A percentile compares a stretch with the other conserved stretches of the same genome.
Conservation (phyloP, 1,140 invertebrate species). For the Hypothenemus hampei region DNA sequence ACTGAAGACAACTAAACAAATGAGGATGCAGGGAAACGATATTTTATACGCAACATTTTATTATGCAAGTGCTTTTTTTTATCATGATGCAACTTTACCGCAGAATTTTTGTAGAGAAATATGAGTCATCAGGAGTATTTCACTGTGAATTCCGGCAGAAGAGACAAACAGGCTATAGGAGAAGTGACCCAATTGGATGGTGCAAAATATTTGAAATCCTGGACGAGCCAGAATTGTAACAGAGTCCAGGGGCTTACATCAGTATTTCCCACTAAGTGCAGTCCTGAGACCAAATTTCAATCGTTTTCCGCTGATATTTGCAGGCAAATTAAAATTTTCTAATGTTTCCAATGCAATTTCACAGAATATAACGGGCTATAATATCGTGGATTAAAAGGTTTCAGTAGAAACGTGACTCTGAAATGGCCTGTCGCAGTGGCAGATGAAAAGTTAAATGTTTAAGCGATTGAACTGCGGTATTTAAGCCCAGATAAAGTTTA, state of each 20-base stretch:
- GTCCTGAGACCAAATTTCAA: slow-evolving; percentile 39
- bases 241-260: slow-evolving; percentile 45
- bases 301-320: slow-evolving; percentile 48
- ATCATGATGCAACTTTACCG: too few relatives aligned
- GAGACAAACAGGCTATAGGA: slow-evolving; percentile 39
- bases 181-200: slow-evolving; percentile 44
- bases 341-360: too few relatives aligned
- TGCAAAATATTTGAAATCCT: slow-evolving; percentile 33
- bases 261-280: slow-evolving; percentile 45
- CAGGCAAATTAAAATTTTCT: slow-evolving; percentile 42
- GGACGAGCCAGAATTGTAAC: slow-evolving; percentile 43
- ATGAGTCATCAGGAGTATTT: slow-evolving; percentile 45
- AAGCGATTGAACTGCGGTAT: too few relatives aligned
- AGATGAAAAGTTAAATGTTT: too few relatives aligned
- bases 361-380: too few relatives aligned
- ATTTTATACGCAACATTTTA: slow-evolving; percentile 29
- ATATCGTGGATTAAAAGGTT: too few relatives aligned
- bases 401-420: too few relatives aligned
- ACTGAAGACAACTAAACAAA: slow-evolving; percentile 18
- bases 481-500: too few relatives aligned
- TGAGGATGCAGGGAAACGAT: slow-evolving; percentile 25
- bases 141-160: slow-evolving; percentile 43
- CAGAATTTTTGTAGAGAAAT: slow-evolving; percentile 48
- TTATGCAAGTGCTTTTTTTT: slow-evolving; percentile 23
- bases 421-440: too few relatives aligned